phyloP scores from a whole-genome alignment of 2,113 vertebrate genomes.

The Rhinolophus ferrumequinum region DNA sequence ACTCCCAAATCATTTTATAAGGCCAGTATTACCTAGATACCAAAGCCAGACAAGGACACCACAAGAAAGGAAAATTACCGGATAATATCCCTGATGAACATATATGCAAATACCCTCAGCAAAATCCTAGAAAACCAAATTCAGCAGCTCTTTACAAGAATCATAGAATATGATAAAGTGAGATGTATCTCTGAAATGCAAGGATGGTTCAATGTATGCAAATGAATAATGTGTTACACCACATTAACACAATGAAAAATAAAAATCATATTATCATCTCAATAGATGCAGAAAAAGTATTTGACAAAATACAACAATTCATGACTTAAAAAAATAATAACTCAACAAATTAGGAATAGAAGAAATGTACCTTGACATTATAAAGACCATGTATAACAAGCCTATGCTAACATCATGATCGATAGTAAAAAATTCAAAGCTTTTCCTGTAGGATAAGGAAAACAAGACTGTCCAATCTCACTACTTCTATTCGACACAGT shows the following conservation, averaged over 20 bases:
- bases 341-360: neutral
- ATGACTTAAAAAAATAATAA: no score
- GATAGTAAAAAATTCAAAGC: neutral
- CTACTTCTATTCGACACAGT: neutral
- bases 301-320: no score
- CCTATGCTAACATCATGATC: neutral
- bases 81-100: neutral
- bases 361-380: neutral
- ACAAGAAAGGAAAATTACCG: neutral
- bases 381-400: neutral
- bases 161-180: no score
- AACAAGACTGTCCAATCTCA: neutral
- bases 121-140: neutral
- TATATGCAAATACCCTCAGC: neutral
- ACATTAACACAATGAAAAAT: neutral
- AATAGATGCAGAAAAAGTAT: no score
- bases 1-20: neutral
- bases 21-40: neutral
- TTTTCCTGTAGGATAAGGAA: neutral
- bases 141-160: neutral
- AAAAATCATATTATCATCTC: neutral
- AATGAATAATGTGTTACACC: neutral
- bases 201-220: neutral
- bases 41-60: neutral
- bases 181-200: neutral